Evolutionary conservation across 2,113 vertebrate genomes (phyloP).

Genomic region (Collichthys lucidus): DNA sequence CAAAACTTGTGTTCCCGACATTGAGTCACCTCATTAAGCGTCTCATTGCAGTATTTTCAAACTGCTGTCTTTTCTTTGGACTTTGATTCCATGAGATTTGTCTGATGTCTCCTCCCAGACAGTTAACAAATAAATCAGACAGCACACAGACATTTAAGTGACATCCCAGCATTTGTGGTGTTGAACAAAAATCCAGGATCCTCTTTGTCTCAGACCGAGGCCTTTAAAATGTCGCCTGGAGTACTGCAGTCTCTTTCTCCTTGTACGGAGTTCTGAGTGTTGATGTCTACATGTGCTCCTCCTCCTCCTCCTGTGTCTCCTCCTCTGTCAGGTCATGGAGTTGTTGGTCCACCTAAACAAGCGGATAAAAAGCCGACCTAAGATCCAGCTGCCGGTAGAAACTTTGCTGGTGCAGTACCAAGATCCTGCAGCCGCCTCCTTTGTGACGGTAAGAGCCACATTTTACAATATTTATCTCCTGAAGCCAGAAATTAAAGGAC

Average conservation of each 20-base stretch:
- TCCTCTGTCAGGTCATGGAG: constrained; percentile 95
- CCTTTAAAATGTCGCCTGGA: too few relatives aligned
- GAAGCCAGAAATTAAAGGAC: background rate
- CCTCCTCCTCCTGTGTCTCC: background rate
- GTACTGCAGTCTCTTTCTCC: background rate
- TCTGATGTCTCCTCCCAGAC: too few relatives aligned
- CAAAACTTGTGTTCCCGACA: too few relatives aligned
- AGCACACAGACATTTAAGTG: too few relatives aligned
- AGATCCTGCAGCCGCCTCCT: constrained; percentile 96
- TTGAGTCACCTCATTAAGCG: too few relatives aligned
- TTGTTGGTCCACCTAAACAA: constrained; percentile 97
- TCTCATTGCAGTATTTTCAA: too few relatives aligned
- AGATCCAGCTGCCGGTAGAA: constrained; percentile 97
- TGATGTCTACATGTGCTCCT: background rate
- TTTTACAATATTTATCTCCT: background rate
- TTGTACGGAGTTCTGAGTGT: background rate
- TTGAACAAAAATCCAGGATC: too few relatives aligned
- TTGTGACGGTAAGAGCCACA: constrained; percentile 89
- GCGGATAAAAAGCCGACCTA: constrained; percentile 97
- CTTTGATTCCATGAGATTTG: too few relatives aligned
- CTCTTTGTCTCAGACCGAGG: too few relatives aligned
- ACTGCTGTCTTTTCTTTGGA: too few relatives aligned
- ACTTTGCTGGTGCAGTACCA: constrained; percentile 97
- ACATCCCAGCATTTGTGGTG: too few relatives aligned
- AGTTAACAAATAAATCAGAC: too few relatives aligned